Conservation (phyloP, 2,888 invertebrate genomes). For the Cantharis rustica region DNA sequence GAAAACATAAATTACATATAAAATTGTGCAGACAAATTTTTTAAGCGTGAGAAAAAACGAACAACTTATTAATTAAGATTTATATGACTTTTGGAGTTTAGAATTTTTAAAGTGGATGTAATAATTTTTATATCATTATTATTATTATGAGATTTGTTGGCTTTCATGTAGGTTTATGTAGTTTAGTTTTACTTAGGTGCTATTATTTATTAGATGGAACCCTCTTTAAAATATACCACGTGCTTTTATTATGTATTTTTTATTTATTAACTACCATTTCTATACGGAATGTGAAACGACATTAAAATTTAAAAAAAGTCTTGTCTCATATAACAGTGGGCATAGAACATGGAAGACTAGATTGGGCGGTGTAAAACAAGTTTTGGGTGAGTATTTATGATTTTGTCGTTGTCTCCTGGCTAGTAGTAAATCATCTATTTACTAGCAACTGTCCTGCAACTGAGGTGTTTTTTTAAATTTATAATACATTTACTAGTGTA, state of each 20-base stretch:
- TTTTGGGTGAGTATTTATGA: conserved; percentile 25
- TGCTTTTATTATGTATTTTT: conserved; percentile 6
- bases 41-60: neutral
- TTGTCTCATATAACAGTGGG: conserved; percentile 19
- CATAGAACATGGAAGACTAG: conserved; percentile 23
- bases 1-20: neutral
- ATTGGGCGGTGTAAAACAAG: conserved; percentile 24
- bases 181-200: neutral
- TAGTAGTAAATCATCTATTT: conserved; percentile 23
- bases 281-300: conserved; percentile 15
- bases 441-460: conserved; percentile 21
- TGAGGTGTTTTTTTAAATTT: conserved; percentile 15
- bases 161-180: neutral
- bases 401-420: conserved; percentile 22
- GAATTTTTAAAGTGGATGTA: neutral
- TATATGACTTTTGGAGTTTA: neutral
- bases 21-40: neutral
- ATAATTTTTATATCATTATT: neutral
- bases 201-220: neutral
- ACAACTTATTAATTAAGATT: neutral
- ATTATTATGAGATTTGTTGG: neutral
- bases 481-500: conserved; percentile 10
- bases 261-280: conserved; percentile 14
- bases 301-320: conserved; percentile 19
- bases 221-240: conserved; percentile 4